Conservation (phyloP, 1,140 invertebrate genomes). For the Pseudomyrmex sp. region DNA sequence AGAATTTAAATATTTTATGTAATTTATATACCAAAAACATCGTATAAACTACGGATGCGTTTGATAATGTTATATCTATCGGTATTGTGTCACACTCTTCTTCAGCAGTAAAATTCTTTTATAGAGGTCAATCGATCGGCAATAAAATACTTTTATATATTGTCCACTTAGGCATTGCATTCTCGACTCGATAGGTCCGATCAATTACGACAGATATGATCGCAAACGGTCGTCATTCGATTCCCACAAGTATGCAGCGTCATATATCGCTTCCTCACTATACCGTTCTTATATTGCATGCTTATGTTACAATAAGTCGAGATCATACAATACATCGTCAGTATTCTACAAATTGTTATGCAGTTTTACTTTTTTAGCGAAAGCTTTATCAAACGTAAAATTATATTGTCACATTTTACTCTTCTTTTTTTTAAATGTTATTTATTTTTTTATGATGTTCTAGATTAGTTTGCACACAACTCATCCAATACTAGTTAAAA, state of each 20-base stretch:
- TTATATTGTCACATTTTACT: background rate
- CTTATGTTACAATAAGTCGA: conserved; percentile 6
- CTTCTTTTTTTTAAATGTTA: background rate
- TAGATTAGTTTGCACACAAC: background rate
- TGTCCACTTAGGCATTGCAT: conserved; percentile 31
- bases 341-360: background rate
- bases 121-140: conserved; percentile 10
- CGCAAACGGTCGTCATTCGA: conserved; percentile 7
- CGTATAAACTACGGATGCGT: background rate
- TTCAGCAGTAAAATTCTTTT: conserved; percentile 34
- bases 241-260: background rate
- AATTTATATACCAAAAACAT: background rate
- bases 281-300: background rate
- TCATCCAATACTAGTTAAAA: background rate
- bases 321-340: background rate
- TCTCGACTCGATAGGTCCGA: conserved; percentile 29
- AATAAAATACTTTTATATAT: conserved; percentile 48
- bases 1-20: background rate
- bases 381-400: background rate
- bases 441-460: background rate
- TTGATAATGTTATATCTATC: conserved; percentile 6
- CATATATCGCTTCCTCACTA: conserved; percentile 9
- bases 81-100: background rate
- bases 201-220: conserved; percentile 36
- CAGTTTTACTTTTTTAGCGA: background rate